These are phyloP conservation scores for Phengaris arion DNA, from an alignment of 2,888 invertebrate species.

Conservation along the genomic window DNA sequence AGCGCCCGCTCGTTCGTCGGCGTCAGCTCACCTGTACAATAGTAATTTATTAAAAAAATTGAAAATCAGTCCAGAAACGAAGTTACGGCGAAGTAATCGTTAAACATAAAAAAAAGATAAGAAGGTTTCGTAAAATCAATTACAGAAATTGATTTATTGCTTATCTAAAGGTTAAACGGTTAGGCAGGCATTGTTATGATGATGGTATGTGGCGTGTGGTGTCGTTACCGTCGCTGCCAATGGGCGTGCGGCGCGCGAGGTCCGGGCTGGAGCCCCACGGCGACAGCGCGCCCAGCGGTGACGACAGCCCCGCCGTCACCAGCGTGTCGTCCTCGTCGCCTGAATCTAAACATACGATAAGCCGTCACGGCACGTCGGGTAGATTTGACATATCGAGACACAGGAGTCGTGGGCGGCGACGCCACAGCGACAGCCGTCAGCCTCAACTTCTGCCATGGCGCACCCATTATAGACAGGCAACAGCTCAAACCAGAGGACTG, in stretches of 20 bases:
- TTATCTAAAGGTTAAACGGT: too few species aligned
- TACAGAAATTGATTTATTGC: too few species aligned
- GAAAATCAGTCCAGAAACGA: neutral
- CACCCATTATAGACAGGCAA: too few species aligned
- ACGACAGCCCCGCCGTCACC: constrained; percentile 66
- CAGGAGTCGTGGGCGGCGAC: too few species aligned
- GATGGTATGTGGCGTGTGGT: too few species aligned
- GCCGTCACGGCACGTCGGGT: too few species aligned
- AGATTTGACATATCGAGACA: too few species aligned
- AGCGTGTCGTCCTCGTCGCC: constrained; percentile 71
- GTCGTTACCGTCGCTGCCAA: constrained; percentile 50
- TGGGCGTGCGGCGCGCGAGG: constrained; percentile 57
- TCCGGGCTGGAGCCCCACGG: constrained; percentile 73
- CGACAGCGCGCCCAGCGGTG: constrained; percentile 69
- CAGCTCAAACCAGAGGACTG: too few species aligned
- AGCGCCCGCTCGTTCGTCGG: constrained; percentile 58
- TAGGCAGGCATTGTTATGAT: too few species aligned
- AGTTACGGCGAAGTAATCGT: neutral
- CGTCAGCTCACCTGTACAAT: constrained; percentile 54
- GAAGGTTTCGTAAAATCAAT: too few species aligned
- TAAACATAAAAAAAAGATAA: neutral
- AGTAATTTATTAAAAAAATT: neutral
- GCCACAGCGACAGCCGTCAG: too few species aligned
- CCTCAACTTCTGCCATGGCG: too few species aligned
- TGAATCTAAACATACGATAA: constrained; percentile 55